Conservation (phyloP, 1,140 invertebrate genomes). For the Camponotus vicinus region DNA sequence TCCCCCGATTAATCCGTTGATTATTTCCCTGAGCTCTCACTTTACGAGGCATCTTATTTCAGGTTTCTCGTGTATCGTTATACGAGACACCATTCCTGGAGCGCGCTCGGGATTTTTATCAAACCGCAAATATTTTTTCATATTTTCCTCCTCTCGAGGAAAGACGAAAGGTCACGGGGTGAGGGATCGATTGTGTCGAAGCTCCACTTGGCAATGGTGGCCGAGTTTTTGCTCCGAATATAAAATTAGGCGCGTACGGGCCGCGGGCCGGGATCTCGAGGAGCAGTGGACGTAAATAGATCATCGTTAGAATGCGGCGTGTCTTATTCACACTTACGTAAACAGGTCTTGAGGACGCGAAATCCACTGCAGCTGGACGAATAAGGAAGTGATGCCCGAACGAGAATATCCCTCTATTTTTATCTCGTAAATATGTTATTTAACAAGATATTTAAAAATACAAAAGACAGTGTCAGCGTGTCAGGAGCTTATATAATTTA, state of each 20-base stretch:
- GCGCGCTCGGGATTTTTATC: neutral
- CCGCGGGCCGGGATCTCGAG: conserved; percentile 68
- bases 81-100: neutral
- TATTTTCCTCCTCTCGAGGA: neutral
- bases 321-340: conserved; percentile 77
- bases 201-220: conserved; percentile 74
- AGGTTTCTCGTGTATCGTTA: neutral
- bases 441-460: neutral
- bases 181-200: conserved; percentile 66
- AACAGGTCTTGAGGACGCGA: conserved; percentile 71
- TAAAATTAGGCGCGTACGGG: conserved; percentile 75
- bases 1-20: conserved; percentile 36
- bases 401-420: neutral
- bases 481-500: conserved; percentile 7
- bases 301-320: conserved; percentile 74
- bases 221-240: conserved; percentile 76
- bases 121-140: neutral
- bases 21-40: conserved; percentile 11
- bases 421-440: neutral
- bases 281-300: conserved; percentile 74
- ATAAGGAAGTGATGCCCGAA: conserved; percentile 51
- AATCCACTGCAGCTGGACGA: conserved; percentile 33
- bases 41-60: neutral
- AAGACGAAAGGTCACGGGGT: conserved; percentile 27
- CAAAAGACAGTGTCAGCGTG: too few species aligned